Evolutionary conservation across 92 coral and sea anemone species (phyloP).

Genomic region (Heteractis magnifica): DNA sequence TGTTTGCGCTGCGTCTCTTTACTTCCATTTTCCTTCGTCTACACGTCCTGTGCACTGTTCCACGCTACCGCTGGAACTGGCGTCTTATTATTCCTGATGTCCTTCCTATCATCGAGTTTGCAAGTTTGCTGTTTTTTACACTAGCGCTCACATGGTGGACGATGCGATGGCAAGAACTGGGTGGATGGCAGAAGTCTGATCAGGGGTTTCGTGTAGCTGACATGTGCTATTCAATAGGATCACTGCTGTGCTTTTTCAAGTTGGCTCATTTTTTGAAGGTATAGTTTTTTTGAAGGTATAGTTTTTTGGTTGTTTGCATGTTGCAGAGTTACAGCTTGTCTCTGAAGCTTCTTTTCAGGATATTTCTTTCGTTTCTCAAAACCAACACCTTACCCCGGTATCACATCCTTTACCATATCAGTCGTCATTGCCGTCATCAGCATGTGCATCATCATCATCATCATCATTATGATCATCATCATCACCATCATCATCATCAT

Average conservation of each 20-base stretch:
- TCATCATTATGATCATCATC: no score
- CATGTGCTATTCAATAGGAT: neutral
- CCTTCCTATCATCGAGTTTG: neutral
- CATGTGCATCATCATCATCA: no score
- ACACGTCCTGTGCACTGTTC: neutral
- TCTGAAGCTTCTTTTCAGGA: no score
- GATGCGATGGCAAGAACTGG: neutral
- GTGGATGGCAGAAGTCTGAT: neutral
- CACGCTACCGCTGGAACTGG: neutral
- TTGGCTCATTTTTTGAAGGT: conserved; percentile 4
- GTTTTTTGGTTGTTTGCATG: no score
- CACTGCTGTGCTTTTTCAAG: neutral
- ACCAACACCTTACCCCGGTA: no score
- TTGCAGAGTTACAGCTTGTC: no score
- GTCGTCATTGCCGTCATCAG: no score
- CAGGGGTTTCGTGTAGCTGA: neutral
- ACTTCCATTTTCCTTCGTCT: neutral
- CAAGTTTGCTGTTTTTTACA: neutral
- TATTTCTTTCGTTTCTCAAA: no score
- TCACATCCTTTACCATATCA: no score
- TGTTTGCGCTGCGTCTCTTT: neutral
- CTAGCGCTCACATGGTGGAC: neutral
- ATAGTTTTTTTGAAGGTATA: no score
- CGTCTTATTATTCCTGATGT: neutral
- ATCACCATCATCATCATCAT: no score